Percentiles rank a stretch among this genome's conserved stretches.
Evolutionary conservation across 1,140 invertebrate genomes (phyloP).

Genomic region (Pseudomyrmex pallidus): DNA sequence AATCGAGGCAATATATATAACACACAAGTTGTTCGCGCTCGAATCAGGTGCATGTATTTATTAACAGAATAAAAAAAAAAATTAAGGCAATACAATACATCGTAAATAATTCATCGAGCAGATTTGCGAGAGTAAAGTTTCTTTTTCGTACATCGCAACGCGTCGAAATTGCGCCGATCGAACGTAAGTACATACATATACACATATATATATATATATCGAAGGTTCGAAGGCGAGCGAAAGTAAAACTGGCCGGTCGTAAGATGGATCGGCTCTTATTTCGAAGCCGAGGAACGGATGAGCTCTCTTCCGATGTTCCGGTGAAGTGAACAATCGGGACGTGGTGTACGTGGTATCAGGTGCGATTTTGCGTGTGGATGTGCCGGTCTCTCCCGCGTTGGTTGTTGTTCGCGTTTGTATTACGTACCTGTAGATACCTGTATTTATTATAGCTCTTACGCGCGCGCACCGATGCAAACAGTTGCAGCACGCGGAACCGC

Average conservation of each 20-base stretch:
- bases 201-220: neutral
- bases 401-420: too few relatives aligned
- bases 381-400: too few relatives aligned
- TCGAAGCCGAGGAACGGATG: conserved; percentile 40
- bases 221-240: neutral
- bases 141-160: too few relatives aligned
- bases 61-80: too few relatives aligned
- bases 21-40: too few relatives aligned
- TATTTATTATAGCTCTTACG: neutral
- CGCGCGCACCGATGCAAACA: conserved; percentile 11
- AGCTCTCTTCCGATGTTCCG: conserved; percentile 51
- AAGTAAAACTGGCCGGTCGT: conserved; percentile 39
- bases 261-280: conserved; percentile 29
- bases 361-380: conserved; percentile 6
- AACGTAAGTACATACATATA: neutral
- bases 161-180: too few relatives aligned
- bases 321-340: conserved; percentile 53
- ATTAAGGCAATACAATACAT: too few relatives aligned
- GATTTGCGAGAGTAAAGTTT: too few relatives aligned
- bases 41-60: too few relatives aligned
- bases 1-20: too few relatives aligned
- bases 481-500: conserved; percentile 29
- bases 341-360: conserved; percentile 11
- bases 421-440: neutral
- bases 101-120: too few relatives aligned